Evolutionary conservation across 1,140 invertebrate genomes (phyloP).

Genomic region (Geopemphigus sp.): DNA sequence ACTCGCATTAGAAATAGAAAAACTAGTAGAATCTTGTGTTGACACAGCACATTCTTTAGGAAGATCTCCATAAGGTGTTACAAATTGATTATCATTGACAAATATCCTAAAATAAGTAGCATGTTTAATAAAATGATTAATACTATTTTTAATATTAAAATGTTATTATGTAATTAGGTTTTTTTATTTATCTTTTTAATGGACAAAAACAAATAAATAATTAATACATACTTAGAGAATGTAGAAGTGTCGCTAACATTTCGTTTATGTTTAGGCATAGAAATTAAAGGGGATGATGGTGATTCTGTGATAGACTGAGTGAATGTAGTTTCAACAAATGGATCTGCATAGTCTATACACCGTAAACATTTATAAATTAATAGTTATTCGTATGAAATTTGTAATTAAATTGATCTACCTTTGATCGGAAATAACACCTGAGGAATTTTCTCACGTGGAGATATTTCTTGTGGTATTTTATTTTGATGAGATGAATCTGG

Average conservation of each 20-base stretch:
- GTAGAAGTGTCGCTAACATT: constrained; percentile 86
- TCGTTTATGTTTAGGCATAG: constrained; percentile 62
- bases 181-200: not conserved
- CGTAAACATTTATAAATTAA: not conserved
- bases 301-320: constrained; percentile 49
- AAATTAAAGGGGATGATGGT: constrained; percentile 54
- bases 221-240: constrained; percentile 72
- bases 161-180: not conserved
- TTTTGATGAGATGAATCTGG: constrained; percentile 38
- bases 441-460: not conserved
- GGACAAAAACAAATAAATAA: constrained; percentile 20
- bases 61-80: constrained; percentile 66
- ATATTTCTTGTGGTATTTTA: constrained; percentile 39
- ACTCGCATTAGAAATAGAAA: constrained; percentile 12
- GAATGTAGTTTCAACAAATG: constrained; percentile 59
- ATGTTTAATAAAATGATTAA: constrained; percentile 8
- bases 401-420: not conserved
- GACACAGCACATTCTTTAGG: constrained; percentile 31
- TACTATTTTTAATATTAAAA: not conserved
- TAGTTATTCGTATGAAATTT: not conserved
- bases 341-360: constrained; percentile 61
- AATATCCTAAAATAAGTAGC: constrained; percentile 63
- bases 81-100: constrained; percentile 71
- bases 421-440: constrained; percentile 15
- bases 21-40: not conserved